A percentile compares a stretch with the other conserved stretches of the same genome.
These are phyloP conservation scores for Corythornis cristatus DNA, from an alignment of 2,113 vertebrate genomes.

Conservation along the genomic window DNA sequence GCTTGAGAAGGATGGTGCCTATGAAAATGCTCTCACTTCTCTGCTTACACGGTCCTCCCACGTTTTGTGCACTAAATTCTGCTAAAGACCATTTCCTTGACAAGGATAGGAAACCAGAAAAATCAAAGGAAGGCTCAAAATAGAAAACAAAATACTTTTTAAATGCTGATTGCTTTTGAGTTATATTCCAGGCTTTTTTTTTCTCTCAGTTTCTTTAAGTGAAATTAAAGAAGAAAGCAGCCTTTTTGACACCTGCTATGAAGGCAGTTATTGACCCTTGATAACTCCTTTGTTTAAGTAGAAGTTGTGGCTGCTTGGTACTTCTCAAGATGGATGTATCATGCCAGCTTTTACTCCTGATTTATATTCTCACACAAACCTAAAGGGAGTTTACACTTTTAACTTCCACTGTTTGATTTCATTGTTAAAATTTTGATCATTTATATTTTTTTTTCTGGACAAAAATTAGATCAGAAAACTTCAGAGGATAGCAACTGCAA, in stretches of 20 bases:
- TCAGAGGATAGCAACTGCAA: conserved; percentile 2
- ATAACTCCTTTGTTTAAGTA: neutral
- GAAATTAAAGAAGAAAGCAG: neutral
- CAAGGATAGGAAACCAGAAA: neutral
- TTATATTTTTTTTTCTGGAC: neutral
- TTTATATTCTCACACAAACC: neutral
- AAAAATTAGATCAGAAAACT: conserved; percentile 36
- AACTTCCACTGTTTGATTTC: conserved; percentile 15
- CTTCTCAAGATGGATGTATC: neutral
- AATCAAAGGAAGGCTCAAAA: neutral
- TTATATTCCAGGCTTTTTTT: neutral
- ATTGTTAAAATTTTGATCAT: conserved; percentile 25
- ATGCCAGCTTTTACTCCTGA: neutral
- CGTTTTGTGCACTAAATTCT: neutral
- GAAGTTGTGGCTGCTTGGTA: neutral
- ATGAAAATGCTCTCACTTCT: neutral
- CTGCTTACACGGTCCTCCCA: neutral
- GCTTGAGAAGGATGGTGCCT: neutral
- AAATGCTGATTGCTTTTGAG: neutral
- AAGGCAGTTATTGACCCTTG: neutral
- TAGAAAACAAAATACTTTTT: neutral
- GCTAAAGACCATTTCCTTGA: neutral
- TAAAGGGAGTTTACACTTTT: conserved; percentile 25
- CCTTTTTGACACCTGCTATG: neutral
- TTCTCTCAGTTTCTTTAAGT: neutral